These are phyloP conservation scores for Temnothorax ravouxi DNA, from an alignment of 2,888 invertebrate species.

Conservation along the genomic window DNA sequence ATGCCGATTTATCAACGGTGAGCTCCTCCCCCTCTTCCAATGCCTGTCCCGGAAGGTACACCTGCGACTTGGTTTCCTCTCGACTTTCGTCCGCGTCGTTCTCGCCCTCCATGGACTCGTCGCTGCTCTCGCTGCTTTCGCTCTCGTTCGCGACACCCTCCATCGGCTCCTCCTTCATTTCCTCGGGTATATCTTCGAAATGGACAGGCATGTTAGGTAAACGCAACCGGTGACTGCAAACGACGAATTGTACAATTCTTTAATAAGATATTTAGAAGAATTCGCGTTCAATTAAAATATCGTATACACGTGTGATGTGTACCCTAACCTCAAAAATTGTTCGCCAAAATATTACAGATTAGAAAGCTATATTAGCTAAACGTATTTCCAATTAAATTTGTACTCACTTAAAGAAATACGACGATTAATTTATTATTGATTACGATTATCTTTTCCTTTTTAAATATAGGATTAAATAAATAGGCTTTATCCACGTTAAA, in stretches of 20 bases:
- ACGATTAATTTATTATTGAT: not conserved
- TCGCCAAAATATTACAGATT: not conserved
- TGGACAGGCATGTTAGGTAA: constrained; percentile 53
- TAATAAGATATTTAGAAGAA: not conserved
- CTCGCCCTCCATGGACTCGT: constrained; percentile 54
- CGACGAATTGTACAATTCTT: not conserved
- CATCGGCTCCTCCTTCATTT: constrained; percentile 71
- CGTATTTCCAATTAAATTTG: not conserved
- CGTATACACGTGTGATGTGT: not conserved
- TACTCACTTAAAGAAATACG: constrained; percentile 11
- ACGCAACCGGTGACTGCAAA: not conserved
- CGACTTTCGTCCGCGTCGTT: constrained; percentile 76
- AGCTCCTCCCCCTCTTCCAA: constrained; percentile 93
- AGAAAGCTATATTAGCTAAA: not conserved
- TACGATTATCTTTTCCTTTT: not conserved
- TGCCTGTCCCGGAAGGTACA: constrained; percentile 92
- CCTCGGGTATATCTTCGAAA: constrained; percentile 54
- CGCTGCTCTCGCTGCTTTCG: constrained; percentile 63
- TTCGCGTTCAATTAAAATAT: not conserved
- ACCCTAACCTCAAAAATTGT: not conserved
- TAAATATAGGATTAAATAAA: not conserved
- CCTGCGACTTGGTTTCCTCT: constrained; percentile 85
- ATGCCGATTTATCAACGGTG: constrained; percentile 97
- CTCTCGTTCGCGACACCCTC: constrained; percentile 43
- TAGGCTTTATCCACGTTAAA: not conserved